Evolutionary conservation across 2,888 invertebrate species (phyloP).

Genomic region (Eupithecia subfuscata): DNA sequence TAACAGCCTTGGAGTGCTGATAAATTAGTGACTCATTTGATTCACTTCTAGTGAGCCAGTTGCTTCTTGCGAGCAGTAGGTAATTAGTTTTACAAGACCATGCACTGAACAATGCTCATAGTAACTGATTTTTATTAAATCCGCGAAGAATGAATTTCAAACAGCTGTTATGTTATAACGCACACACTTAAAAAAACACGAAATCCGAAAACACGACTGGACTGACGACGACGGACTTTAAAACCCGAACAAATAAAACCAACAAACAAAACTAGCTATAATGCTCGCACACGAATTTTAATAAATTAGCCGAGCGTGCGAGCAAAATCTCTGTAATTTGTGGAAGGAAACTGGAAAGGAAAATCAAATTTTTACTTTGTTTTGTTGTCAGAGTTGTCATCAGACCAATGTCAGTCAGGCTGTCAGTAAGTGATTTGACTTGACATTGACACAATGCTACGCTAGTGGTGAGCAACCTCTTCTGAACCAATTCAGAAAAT

Average conservation of each 20-base stretch:
- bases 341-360: neutral
- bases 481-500: neutral
- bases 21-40: conserved; percentile 69
- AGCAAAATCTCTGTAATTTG: neutral
- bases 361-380: neutral
- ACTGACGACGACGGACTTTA: neutral
- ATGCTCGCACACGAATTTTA: neutral
- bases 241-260: neutral
- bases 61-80: conserved; percentile 13
- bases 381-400: neutral
- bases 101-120: neutral
- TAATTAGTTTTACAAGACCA: neutral
- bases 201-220: neutral
- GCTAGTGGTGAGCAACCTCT: neutral
- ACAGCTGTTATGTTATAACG: conserved; percentile 11
- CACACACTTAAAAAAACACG: neutral
- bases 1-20: conserved; percentile 69
- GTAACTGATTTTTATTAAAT: neutral
- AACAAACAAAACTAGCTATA: neutral
- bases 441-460: neutral
- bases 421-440: neutral
- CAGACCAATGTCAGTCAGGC: neutral
- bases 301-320: neutral
- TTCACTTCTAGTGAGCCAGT: conserved; percentile 20
- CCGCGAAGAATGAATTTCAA: conserved; percentile 3